Evolutionary conservation across 1,140 invertebrate genomes (phyloP).

Genomic region (Lanistes nyassanus): DNA sequence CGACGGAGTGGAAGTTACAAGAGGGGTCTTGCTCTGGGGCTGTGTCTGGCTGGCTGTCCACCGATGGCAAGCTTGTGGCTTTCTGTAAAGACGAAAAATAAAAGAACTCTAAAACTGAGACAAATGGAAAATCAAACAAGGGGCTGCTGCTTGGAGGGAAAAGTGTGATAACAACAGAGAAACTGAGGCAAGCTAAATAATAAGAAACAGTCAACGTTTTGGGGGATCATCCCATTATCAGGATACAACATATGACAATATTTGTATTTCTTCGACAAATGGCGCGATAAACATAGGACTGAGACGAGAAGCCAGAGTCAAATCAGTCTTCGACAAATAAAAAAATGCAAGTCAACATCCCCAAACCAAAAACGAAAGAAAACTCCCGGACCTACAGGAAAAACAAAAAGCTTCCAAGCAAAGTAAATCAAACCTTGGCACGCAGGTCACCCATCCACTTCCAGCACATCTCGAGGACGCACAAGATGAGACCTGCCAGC

Average conservation of each 20-base stretch:
- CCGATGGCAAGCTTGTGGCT: too few relatives aligned
- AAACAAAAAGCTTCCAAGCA: neutral
- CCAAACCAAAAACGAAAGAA: neutral
- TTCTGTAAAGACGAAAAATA: too few relatives aligned
- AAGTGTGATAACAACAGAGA: too few relatives aligned
- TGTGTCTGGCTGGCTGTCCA: too few relatives aligned
- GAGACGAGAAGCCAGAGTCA: neutral
- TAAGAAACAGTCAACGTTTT: too few relatives aligned
- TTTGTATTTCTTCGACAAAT: neutral
- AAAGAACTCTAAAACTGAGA: too few relatives aligned
- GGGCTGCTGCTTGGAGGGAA: too few relatives aligned
- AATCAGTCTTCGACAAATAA: neutral
- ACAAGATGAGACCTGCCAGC: constrained; percentile 22
- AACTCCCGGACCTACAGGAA: neutral
- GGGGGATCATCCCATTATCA: too few relatives aligned
- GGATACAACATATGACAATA: neutral
- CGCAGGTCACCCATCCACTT: neutral
- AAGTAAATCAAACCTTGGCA: neutral
- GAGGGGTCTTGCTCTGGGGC: too few relatives aligned
- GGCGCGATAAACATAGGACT: neutral
- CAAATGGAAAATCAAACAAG: too few relatives aligned
- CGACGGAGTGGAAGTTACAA: too few relatives aligned
- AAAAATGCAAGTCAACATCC: neutral
- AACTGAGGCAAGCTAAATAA: too few relatives aligned
- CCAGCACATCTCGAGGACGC: constrained; percentile 28